These are phyloP conservation scores for Eudasyphora cyanicolor DNA, from an alignment of 2,888 invertebrate genomes.

Conservation along the genomic window DNA sequence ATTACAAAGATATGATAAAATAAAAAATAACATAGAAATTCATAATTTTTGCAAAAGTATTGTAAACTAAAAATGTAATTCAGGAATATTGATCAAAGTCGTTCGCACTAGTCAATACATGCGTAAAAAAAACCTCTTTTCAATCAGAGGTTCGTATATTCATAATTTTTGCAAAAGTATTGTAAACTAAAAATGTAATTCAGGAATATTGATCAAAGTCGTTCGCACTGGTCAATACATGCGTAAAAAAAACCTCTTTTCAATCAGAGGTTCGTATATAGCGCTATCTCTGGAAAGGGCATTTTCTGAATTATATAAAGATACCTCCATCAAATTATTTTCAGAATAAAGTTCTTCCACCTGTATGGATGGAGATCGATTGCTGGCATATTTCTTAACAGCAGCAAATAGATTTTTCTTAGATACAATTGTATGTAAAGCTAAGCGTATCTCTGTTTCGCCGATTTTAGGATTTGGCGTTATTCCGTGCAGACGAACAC, in stretches of 20 bases:
- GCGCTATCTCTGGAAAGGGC: conserved; percentile 20
- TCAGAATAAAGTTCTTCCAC: background rate
- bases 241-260: conserved; percentile 57
- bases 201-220: no score
- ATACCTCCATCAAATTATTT: conserved; percentile 54
- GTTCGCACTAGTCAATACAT: conserved; percentile 50
- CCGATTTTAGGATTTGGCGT: conserved; percentile 77
- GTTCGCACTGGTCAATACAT: conserved; percentile 50
- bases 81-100: no score
- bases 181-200: no score
- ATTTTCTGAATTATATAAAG: conserved; percentile 61
- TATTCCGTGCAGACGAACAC: conserved; percentile 80
- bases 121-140: conserved; percentile 57
- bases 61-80: no score
- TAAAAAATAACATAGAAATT: no score
- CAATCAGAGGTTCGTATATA: conserved; percentile 63
- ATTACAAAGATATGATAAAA: no score
- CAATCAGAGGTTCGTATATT: conserved; percentile 64
- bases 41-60: no score
- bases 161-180: no score
- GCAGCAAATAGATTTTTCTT: conserved; percentile 69
- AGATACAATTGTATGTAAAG: conserved; percentile 68
- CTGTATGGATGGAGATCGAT: background rate
- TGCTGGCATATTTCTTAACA: conserved; percentile 66
- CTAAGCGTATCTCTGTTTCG: conserved; percentile 73